Percentiles rank a stretch among this genome's conserved stretches.
Evolutionary conservation across 2,113 vertebrate species (phyloP).

Genomic region (Vidua macroura): DNA sequence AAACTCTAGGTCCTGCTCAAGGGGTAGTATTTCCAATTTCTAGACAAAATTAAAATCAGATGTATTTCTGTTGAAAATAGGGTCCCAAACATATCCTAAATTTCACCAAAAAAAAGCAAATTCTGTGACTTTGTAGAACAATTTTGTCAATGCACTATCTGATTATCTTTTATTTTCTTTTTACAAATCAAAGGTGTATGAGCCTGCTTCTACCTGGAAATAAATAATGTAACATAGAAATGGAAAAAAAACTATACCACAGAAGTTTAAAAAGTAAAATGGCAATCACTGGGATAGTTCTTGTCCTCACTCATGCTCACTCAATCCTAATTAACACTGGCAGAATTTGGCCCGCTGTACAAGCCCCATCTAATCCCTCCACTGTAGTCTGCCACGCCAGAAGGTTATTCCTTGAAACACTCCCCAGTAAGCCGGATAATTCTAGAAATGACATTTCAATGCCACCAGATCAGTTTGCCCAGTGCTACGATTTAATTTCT

Average conservation of each 20-base stretch:
- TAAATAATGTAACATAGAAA: not conserved
- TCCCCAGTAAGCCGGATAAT: constrained; percentile 44
- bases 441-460: constrained; percentile 60
- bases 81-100: not conserved
- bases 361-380: constrained; percentile 1
- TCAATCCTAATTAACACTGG: constrained; percentile 4
- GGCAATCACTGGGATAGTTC: not conserved
- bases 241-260: not conserved
- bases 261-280: not conserved
- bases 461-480: constrained; percentile 17
- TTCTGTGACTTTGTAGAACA: not conserved
- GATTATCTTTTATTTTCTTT: not conserved
- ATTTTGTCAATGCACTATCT: not conserved
- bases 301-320: not conserved
- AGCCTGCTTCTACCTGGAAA: not conserved
- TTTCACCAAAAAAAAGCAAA: not conserved
- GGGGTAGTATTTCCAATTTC: not conserved
- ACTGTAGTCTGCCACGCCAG: not conserved
- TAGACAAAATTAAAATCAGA: not conserved
- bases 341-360: not conserved
- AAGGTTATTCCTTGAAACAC: constrained; percentile 61
- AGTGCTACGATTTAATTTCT: not conserved
- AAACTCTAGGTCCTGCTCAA: not conserved
- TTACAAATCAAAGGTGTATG: not conserved
- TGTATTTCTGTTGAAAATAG: not conserved